Base-by-base conservation (phyloP, 35 echinoderm and acorn worm genomes). In the Heliocidaris tuberculata region DNA sequence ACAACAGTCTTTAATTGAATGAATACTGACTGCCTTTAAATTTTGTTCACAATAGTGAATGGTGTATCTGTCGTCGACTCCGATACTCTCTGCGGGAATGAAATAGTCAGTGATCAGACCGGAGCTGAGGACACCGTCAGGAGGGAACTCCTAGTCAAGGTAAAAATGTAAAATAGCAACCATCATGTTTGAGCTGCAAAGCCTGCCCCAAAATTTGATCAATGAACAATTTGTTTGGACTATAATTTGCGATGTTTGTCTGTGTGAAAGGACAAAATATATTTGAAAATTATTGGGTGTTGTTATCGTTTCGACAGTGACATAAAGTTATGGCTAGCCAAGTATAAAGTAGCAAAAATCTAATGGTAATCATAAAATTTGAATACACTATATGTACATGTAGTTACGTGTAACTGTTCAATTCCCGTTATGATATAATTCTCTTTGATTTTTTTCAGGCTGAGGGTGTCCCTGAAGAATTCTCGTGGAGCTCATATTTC, bases 61-160 rank as follows among this genome's bases (percentile, higher is more conserved):
- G 91, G 91, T n/a, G 91, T 48, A 59, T 93, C 91, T 52, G 91
- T 93, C 5, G 13, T 50, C 12, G 91, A 93, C 50, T 93, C 91
- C 3, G 21, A 93, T 48, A 93, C 91, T 13, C 47, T 93, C 0
- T 93, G 91, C 11, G 91, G 91, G 29, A 93, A 93, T 59, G 47
- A 93, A 59, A 49, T 93, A 16, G 13, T 93, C 48, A 93, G 91
- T 93, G 91, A 93, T 4, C 21, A 59, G 30, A 59, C 91, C n/a
- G 91, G 91, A 50, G 91, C 91, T 0, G 29, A 59, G 48, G 91
- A 93, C 91, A 48, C 48, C 13, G 48, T 93, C 91, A 49, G 91
- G 48, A 49, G 50, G 13, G 29, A 93, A 9, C 50, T 93, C n/a
- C 21, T 93, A 0, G 91, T 93, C 50, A 93, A 93, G 50, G 91